These are phyloP conservation scores for Coturnix japonica DNA, from an alignment of 2,113 vertebrate genomes.

Conservation along the genomic window DNA sequence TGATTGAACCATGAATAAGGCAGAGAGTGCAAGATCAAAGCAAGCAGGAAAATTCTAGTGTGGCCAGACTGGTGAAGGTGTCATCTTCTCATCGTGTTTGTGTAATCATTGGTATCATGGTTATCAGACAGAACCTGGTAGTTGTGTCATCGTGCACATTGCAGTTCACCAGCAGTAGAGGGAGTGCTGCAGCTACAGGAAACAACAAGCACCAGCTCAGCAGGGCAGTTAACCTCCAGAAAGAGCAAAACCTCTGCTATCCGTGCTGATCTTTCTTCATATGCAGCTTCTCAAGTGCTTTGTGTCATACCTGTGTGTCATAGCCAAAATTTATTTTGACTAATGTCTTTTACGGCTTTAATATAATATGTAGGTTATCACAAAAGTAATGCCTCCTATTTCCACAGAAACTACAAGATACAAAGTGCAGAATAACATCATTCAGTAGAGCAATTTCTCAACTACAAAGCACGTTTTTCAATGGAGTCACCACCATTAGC, in stretches of 20 bases:
- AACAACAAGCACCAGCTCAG: neutral
- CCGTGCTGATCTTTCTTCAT: neutral
- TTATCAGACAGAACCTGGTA: neutral
- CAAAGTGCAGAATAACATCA: too few relatives aligned
- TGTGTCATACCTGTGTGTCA: neutral
- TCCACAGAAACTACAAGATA: neutral
- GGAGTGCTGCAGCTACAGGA: neutral
- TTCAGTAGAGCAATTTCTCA: too few relatives aligned
- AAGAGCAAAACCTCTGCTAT: neutral
- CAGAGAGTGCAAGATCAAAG: neutral
- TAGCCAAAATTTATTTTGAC: neutral
- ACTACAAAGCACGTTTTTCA: too few relatives aligned
- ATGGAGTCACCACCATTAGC: too few relatives aligned
- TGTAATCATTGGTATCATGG: neutral
- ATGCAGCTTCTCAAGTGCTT: neutral
- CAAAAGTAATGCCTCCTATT: neutral
- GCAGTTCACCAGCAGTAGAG: neutral
- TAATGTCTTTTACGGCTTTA: neutral
- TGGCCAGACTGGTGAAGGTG: neutral
- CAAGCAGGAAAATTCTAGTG: neutral
- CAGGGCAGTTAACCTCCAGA: neutral
- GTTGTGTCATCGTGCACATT: neutral
- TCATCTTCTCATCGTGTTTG: neutral
- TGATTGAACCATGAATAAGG: neutral
- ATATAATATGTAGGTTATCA: neutral